phyloP scores from a whole-genome alignment of 2,888 invertebrate species.

The Pelosia muscerda region DNA sequence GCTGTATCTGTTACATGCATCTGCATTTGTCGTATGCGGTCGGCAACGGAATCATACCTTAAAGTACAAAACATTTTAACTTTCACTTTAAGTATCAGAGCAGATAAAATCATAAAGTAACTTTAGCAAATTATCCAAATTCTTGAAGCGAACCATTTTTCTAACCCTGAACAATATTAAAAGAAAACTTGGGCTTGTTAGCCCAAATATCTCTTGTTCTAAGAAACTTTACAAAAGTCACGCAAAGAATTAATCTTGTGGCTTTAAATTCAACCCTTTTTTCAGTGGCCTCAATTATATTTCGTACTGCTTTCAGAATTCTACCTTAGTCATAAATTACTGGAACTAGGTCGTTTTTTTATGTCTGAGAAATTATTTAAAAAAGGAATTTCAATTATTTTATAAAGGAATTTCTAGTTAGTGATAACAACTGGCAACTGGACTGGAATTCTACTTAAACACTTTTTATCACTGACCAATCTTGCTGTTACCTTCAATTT shows the following conservation, averaged over 20 bases:
- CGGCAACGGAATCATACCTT: too few relatives aligned
- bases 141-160: constrained; percentile 22
- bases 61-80: background rate
- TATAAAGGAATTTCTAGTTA: constrained; percentile 11
- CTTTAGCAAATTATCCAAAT: constrained; percentile 24
- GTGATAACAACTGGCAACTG: background rate
- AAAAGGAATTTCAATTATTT: too few relatives aligned
- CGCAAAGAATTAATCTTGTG: constrained; percentile 53
- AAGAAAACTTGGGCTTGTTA: constrained; percentile 35
- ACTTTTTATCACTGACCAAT: background rate
- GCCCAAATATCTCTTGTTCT: constrained; percentile 45
- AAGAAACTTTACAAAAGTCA: constrained; percentile 46
- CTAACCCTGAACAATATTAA: constrained; percentile 39
- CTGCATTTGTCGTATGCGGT: too few relatives aligned
- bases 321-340: constrained; percentile 46
- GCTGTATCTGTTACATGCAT: too few relatives aligned
- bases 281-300: constrained; percentile 43
- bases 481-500: background rate
- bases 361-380: constrained; percentile 25
- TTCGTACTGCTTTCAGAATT: constrained; percentile 46
- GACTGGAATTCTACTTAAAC: background rate
- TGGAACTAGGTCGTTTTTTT: constrained; percentile 34
- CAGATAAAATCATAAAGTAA: constrained; percentile 14
- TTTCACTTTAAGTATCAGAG: background rate
- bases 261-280: constrained; percentile 40